These are phyloP conservation scores for Proales similis DNA, from an alignment of 1,140 invertebrate genomes.

Conservation along the genomic window DNA sequence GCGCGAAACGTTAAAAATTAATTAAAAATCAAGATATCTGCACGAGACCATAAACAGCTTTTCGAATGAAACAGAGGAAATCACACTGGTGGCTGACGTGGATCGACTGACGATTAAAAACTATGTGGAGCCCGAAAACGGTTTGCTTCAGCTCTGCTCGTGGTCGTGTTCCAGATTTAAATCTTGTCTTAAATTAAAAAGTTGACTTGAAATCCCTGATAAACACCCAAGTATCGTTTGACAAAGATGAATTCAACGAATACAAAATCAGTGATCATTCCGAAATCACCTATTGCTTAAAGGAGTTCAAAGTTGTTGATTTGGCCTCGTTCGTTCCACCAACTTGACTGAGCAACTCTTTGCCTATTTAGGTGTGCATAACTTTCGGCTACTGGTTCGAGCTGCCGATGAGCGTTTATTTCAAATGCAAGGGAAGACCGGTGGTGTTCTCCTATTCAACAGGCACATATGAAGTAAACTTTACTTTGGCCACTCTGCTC, in stretches of 20 bases:
- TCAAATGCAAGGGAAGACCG: constrained; percentile 30
- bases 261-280: constrained; percentile 28
- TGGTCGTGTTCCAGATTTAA: neutral
- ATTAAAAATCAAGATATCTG: constrained; percentile 9
- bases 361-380: too few relatives aligned
- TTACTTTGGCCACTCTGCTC: constrained; percentile 26
- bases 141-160: neutral
- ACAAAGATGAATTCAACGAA: constrained; percentile 31
- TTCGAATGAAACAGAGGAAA: constrained; percentile 36
- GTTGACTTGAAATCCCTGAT: constrained; percentile 25
- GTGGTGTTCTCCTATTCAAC: constrained; percentile 8
- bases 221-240: constrained; percentile 31
- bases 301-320: constrained; percentile 23
- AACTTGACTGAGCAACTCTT: too few relatives aligned
- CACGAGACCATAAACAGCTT: constrained; percentile 37
- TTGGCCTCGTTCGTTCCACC: too few relatives aligned
- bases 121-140: constrained; percentile 32
- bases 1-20: neutral
- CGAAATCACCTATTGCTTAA: constrained; percentile 29
- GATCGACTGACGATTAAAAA: constrained; percentile 30
- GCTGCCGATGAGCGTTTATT: constrained; percentile 21
- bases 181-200: neutral
- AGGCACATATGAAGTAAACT: constrained; percentile 17
- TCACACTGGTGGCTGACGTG: constrained; percentile 15
- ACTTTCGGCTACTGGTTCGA: constrained; percentile 34